These are phyloP conservation scores for Philaethria dido DNA, from an alignment of 2,888 invertebrate genomes.

Conservation along the genomic window DNA sequence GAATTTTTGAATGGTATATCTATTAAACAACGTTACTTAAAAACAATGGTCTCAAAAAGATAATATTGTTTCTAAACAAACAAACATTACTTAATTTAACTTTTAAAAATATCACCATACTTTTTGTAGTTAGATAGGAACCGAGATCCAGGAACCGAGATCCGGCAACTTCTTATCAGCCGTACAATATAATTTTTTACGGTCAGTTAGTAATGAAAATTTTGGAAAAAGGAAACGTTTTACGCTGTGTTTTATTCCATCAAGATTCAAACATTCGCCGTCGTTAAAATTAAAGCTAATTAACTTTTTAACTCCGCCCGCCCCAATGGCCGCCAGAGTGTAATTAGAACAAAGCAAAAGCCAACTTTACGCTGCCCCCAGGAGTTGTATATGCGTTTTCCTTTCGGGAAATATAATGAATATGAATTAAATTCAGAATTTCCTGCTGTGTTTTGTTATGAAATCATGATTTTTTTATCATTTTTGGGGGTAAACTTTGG, in stretches of 20 bases:
- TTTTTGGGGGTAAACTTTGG: not conserved
- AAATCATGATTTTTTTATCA: slow-evolving; percentile 13
- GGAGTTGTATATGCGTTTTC: slow-evolving; percentile 59
- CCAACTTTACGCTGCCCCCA: slow-evolving; percentile 68
- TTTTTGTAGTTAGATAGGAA: not conserved
- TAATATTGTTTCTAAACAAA: not conserved
- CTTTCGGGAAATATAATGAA: slow-evolving; percentile 49
- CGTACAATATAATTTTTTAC: slow-evolving; percentile 33
- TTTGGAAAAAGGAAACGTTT: slow-evolving; percentile 38
- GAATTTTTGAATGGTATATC: no score
- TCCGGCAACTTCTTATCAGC: slow-evolving; percentile 28
- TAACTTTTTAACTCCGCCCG: slow-evolving; percentile 71
- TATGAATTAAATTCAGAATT: slow-evolving; percentile 37
- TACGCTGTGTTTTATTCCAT: slow-evolving; percentile 51
- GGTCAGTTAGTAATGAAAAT: slow-evolving; percentile 33
- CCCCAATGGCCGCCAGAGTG: slow-evolving; percentile 58
- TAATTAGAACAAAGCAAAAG: slow-evolving; percentile 78
- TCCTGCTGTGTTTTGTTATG: slow-evolving; percentile 20
- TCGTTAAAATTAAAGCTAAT: slow-evolving; percentile 76
- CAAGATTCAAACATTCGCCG: slow-evolving; percentile 56
- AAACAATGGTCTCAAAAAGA: not conserved
- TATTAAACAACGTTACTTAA: not conserved
- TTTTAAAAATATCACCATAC: not conserved
- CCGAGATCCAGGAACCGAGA: not conserved
- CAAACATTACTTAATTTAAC: not conserved